Conservation (phyloP, 2,113 vertebrate genomes). For the Chaenocephalus aceratus region DNA sequence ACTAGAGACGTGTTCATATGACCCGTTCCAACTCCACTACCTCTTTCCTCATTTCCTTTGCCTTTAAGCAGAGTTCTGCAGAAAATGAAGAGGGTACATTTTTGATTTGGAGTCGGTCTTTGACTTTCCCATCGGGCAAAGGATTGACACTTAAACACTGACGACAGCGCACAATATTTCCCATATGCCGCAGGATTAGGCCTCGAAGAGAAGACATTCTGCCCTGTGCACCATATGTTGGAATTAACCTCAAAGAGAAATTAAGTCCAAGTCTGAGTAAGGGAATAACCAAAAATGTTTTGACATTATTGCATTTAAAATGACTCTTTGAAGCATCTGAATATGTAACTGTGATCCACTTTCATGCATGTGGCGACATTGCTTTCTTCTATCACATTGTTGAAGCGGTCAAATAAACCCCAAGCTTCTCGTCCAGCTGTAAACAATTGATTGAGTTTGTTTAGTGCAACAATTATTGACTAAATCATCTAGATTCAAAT, state of each 20-base stretch:
- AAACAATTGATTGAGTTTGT: conserved; percentile 46
- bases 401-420: conserved; percentile 32
- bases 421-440: conserved; percentile 34
- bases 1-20: conserved; percentile 57
- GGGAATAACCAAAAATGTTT: conserved; percentile 2
- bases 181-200: conserved; percentile 50
- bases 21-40: conserved; percentile 28
- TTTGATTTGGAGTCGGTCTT: conserved; percentile 4
- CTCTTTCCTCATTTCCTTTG: conserved; percentile 15
- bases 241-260: conserved; percentile 46
- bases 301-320: conserved; percentile 13
- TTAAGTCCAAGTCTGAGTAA: conserved; percentile 24
- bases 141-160: conserved; percentile 46
- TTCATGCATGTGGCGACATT: conserved; percentile 14
- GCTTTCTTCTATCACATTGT: conserved; percentile 22
- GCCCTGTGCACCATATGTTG: conserved; percentile 55
- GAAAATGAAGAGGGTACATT: conserved; percentile 14
- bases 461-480: conserved; percentile 43
- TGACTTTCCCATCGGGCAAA: conserved; percentile 14
- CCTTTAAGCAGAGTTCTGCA: conserved; percentile 9
- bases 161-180: conserved; percentile 52
- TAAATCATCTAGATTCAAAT: conserved; percentile 51
- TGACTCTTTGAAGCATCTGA: conserved; percentile 33
- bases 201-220: conserved; percentile 23
- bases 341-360: conserved; percentile 6